phyloP scores from a whole-genome alignment of 1,140 invertebrate genomes.

The Armadillidium nasatum region DNA sequence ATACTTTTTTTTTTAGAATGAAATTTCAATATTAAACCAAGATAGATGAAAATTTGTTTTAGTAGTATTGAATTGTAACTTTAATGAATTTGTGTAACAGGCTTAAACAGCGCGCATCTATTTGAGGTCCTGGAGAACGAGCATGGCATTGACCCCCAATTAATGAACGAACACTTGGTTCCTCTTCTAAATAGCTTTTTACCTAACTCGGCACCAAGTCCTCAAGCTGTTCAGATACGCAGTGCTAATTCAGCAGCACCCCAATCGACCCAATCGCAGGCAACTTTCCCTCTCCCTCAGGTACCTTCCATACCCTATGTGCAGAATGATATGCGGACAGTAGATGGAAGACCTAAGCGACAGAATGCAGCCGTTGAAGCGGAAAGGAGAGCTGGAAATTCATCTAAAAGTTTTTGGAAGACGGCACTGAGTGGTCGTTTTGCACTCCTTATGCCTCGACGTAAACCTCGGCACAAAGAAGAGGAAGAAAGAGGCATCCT shows the following conservation, averaged over 20 bases:
- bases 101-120: slow-evolving; percentile 32
- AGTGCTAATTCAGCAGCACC: slow-evolving; percentile 24
- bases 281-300: slow-evolving; percentile 28
- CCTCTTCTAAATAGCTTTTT: slow-evolving; percentile 34
- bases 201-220: not conserved
- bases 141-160: slow-evolving; percentile 32
- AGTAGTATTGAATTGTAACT: not conserved
- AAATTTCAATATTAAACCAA: not conserved
- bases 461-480: slow-evolving; percentile 27
- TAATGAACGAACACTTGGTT: slow-evolving; percentile 37
- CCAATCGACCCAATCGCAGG: not conserved
- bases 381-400: slow-evolving; percentile 27
- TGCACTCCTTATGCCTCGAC: slow-evolving; percentile 28
- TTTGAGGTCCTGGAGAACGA: slow-evolving; percentile 30
- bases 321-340: slow-evolving; percentile 36
- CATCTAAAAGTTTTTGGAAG: slow-evolving; percentile 29
- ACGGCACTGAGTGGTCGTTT: slow-evolving; percentile 31
- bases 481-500: slow-evolving; percentile 37
- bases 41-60: not conserved
- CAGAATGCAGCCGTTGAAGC: slow-evolving; percentile 33
- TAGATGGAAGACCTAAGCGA: slow-evolving; percentile 35
- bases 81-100: slow-evolving; percentile 18
- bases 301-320: slow-evolving; percentile 37
- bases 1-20: not conserved
- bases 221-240: slow-evolving; percentile 12